Evolutionary conservation across 2,888 invertebrate species (phyloP).

Genomic region (Metellina segmentata): DNA sequence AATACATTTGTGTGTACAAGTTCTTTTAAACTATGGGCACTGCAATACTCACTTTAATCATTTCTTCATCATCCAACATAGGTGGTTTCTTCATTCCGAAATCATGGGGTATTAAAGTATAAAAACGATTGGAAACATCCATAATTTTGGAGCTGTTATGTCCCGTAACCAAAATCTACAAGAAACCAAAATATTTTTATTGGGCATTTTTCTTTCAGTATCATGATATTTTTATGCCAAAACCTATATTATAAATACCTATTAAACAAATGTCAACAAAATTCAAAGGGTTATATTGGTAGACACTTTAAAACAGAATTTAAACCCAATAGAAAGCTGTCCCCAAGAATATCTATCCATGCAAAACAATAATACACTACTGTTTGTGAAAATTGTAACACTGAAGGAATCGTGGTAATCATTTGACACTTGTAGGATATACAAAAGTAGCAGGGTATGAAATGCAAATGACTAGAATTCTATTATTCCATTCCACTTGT

Average conservation of each 20-base stretch:
- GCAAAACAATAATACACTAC: no score
- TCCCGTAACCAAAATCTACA: conserved; percentile 59
- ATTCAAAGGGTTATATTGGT: not conserved
- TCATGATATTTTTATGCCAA: not conserved
- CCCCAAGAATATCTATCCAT: no score
- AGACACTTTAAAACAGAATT: not conserved
- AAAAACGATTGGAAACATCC: conserved; percentile 95
- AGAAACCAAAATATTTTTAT: not conserved
- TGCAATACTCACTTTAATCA: conserved; percentile 84
- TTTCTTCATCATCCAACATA: conserved; percentile 87
- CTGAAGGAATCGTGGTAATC: no score
- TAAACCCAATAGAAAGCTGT: no score
- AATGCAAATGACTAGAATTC: no score
- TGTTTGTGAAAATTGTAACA: no score
- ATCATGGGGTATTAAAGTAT: conserved; percentile 96
- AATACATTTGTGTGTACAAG: not conserved
- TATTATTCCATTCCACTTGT: no score
- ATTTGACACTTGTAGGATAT: no score
- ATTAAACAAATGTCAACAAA: not conserved
- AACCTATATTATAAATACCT: not conserved
- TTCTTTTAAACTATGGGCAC: not conserved
- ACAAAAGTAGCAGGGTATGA: no score
- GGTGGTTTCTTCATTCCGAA: conserved; percentile 93
- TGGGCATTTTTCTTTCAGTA: not conserved
- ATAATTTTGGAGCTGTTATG: conserved; percentile 83